Evolutionary conservation across 2,888 invertebrate genomes (phyloP), one percentile per base, ranked within the genome.

Genomic region (Acleris literana): DNA sequence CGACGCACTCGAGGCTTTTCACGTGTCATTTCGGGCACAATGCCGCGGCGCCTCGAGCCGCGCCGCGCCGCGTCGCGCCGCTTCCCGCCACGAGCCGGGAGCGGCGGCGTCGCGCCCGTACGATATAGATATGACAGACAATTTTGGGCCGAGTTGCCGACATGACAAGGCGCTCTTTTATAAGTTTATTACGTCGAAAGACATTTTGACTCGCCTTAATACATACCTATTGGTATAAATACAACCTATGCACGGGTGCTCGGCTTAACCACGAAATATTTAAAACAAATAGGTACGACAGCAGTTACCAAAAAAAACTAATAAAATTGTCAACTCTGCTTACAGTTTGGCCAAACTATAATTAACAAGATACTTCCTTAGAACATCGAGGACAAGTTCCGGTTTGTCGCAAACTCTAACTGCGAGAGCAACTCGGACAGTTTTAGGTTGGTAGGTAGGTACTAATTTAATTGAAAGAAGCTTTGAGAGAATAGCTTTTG

Each of bases 21-120:
- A 91, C 87, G 86, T 92, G 92, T 92, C 92, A 92, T 89, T 89
- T 89, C 84, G 86, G 87, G 89, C 84, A 92, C 90, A 92, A 92
- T 91, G 79, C 86, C 81, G 82, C 78, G 77, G 62, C 49, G 63
- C 64, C 64, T 59, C 33, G 17, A 29, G 44, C 29, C 7, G 13
- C 49, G 13, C 39, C 78, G 77, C 78, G 77, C 49, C 53, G 62
- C 49, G 63, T 1, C 49, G 46, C 64, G 67, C 65, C 4, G 17
- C 49, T 17, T 46, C 44, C n/a, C 29, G 56, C 76, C 76, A 73
- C 75, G 85, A 80, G 82, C 80, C 81, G 80, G 5, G 44, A 16
- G 72, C 78, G 81, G 69, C 60, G 48, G 53, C 59, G 25, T 43
- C 54, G 20, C 22, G 48, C 54, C 53, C 18, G 18, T 39, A 22